These are phyloP conservation scores for Drosophila koepferae DNA, from an alignment of 2,888 invertebrate genomes.

Conservation along the genomic window DNA sequence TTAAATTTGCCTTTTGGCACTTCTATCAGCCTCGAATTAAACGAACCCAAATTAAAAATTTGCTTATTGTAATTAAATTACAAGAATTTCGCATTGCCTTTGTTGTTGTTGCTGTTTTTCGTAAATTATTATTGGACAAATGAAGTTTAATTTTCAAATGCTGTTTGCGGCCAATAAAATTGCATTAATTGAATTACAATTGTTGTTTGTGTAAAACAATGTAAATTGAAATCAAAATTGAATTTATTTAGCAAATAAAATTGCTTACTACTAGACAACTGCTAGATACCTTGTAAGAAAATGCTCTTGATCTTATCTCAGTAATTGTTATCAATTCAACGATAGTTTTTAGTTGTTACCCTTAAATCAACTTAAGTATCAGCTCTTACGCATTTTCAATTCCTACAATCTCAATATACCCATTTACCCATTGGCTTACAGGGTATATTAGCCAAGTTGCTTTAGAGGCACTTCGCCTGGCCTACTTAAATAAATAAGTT, in stretches of 20 bases:
- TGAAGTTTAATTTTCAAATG: background rate
- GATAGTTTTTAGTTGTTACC: background rate
- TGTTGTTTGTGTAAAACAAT: constrained; percentile 11
- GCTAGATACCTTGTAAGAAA: background rate
- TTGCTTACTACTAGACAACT: background rate
- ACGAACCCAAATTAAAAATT: constrained; percentile 37
- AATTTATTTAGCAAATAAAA: background rate
- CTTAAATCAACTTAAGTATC: background rate
- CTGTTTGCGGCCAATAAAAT: background rate
- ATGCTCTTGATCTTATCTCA: background rate
- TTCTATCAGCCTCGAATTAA: constrained; percentile 4
- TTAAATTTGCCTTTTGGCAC: constrained; percentile 58
- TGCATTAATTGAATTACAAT: constrained; percentile 14
- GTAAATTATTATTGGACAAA: constrained; percentile 3
- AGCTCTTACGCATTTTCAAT: background rate
- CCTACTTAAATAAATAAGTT: constrained; percentile 24
- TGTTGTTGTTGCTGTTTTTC: background rate
- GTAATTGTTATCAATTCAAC: background rate
- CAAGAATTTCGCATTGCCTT: constrained; percentile 38
- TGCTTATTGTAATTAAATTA: constrained; percentile 56
- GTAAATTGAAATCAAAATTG: constrained; percentile 1
- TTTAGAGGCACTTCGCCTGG: background rate
- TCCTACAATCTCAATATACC: background rate
- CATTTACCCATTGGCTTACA: background rate
- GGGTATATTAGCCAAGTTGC: background rate